Percentiles rank a stretch among this genome's conserved stretches.
Evolutionary conservation across 2,797 vertebrate species (phyloP).

Genomic region (Coccyzus lansbergi): DNA sequence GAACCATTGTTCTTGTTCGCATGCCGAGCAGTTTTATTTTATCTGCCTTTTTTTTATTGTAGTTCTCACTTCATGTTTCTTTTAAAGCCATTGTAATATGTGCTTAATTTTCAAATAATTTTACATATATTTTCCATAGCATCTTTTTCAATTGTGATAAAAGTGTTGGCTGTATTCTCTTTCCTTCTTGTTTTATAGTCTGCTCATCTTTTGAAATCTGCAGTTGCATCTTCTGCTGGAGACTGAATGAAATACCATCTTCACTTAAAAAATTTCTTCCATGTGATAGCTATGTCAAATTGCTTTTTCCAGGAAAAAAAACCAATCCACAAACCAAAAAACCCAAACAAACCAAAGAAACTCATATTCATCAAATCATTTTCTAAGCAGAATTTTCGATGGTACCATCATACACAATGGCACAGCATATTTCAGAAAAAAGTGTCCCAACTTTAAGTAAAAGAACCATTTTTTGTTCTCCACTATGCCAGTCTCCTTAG

Average conservation of each 20-base stretch:
- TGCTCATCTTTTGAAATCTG: slow-evolving; percentile 18
- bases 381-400: neutral
- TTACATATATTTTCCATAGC: neutral
- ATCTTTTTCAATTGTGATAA: neutral
- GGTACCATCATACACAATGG: neutral
- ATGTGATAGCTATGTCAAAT: neutral
- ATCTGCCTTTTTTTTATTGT: neutral
- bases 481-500: neutral
- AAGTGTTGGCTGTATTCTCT: neutral
- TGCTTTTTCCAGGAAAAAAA: neutral
- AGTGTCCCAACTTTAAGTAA: neutral
- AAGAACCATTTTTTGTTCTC: neutral
- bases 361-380: neutral
- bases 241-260: neutral
- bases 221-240: neutral
- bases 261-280: neutral
- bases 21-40: neutral
- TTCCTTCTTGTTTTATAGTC: neutral
- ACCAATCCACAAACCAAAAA: neutral
- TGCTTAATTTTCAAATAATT: neutral
- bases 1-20: slow-evolving; percentile 13
- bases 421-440: neutral
- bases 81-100: neutral
- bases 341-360: neutral
- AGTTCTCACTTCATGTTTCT: neutral